Evolutionary conservation across 2,113 vertebrate species (phyloP), one percentile per base, ranked within the genome.

Genomic region (Cygnus atratus): DNA sequence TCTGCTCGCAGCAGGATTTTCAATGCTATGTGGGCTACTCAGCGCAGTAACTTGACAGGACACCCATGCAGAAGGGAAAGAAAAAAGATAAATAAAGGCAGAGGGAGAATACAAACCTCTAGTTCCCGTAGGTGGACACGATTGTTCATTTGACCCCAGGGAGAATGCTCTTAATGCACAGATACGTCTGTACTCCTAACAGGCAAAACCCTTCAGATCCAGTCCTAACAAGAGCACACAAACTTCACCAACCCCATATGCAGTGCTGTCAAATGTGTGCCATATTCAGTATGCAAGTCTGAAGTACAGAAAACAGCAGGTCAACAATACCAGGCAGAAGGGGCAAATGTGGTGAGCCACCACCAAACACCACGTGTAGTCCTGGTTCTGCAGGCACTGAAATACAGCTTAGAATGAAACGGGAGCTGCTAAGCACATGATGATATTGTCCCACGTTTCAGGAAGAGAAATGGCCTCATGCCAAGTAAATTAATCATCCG

Each of bases 401-500:
- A 65, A 61, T 39, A 29, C 37, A 9, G 3, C 61, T 24, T 62
- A 67, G 31, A 65, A 87, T 4, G 48, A 75, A 73, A 44, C 33
- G 21, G 83, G 52, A 83, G 84, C 87, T 91, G 81, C 78, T 41
- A 33, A 72, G 17, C 87, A 70, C 9, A 68, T 10, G 59, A 37
- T 78, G 76, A 66, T 28, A 37, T 29, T 66, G 71, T 19, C 81
- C 66, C 62, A 80, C 28, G 14, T 33, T 80, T 66, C 70, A 85
- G 77, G 82, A 44, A 68, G 89, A 79, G 14, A 58, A 91, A 85
- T 16, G 58, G 85, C 59, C 0, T 0, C 12, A 25, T 63, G 71
- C 75, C 89, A 90, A 87, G 66, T 43, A 33, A 20, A 92, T 63
- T 62, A 67, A 89, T 79, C 87, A 80, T 41, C 87, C 74, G 2